Percentiles rank a stretch among this genome's conserved stretches.
Conservation (phyloP, 2,113 vertebrate genomes). For the Cheilinus undulatus region DNA sequence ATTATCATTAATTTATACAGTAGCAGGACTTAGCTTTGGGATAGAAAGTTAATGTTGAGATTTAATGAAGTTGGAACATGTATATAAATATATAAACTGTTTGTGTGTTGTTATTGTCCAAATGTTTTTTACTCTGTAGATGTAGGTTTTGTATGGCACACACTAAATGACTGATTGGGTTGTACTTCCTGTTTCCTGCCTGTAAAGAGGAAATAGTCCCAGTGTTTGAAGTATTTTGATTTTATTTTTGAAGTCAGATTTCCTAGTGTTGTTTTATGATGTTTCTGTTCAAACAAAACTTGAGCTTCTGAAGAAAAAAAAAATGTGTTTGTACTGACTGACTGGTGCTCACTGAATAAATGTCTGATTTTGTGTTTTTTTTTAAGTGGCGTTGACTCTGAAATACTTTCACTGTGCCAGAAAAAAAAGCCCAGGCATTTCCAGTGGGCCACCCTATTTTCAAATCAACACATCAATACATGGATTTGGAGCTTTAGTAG, state of each 20-base stretch:
- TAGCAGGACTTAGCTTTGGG: conserved; percentile 54
- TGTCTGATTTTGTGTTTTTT: conserved; percentile 62
- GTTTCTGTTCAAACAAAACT: conserved; percentile 57
- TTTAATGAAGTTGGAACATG: conserved; percentile 44
- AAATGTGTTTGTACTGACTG: conserved; percentile 58
- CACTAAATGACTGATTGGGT: conserved; percentile 51
- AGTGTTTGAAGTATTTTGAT: conserved; percentile 12
- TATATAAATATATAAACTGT: conserved; percentile 17
- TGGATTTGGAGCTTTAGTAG: too few relatives aligned
- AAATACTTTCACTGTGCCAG: too few relatives aligned
- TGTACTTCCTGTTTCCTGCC: conserved; percentile 4
- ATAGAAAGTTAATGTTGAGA: conserved; percentile 41
- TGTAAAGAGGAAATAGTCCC: conserved; percentile 1
- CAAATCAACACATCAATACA: too few relatives aligned
- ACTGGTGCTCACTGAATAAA: conserved; percentile 81
- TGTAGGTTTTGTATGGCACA: conserved; percentile 48
- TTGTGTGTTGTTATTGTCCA: conserved; percentile 19
- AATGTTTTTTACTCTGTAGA: conserved; percentile 56
- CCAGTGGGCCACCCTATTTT: too few relatives aligned
- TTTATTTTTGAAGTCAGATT: conserved; percentile 33
- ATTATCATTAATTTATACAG: conserved; percentile 70
- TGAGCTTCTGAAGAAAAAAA: conserved; percentile 55
- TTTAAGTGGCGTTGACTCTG: conserved; percentile 9
- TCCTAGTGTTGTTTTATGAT: conserved; percentile 33
- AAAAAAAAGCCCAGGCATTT: too few relatives aligned